Percentiles rank a stretch among this genome's conserved stretches.
Evolutionary conservation across 2,113 vertebrate genomes (phyloP).

Genomic region (Leucosticte australis): DNA sequence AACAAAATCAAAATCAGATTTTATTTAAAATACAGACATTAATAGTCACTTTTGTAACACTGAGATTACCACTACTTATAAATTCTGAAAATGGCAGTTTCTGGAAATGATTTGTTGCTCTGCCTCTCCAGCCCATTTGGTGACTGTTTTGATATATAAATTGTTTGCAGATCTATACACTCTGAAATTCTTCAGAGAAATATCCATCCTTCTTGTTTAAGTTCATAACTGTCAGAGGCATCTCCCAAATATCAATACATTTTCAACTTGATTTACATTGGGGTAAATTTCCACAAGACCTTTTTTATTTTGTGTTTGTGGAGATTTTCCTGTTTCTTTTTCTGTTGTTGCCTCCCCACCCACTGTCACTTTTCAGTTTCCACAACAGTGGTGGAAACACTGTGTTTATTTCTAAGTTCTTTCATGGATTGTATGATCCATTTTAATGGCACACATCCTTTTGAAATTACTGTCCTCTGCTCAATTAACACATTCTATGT

Average conservation of each 20-base stretch:
- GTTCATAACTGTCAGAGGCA: slow-evolving; percentile 7
- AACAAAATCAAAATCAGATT: slow-evolving; percentile 30
- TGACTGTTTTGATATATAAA: slow-evolving; percentile 42
- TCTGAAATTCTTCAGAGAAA: slow-evolving; percentile 12
- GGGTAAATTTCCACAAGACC: background rate
- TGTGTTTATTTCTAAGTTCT: background rate
- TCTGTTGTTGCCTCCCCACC: background rate
- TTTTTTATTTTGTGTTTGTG: background rate
- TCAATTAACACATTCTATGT: background rate
- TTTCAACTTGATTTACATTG: background rate
- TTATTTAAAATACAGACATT: slow-evolving; percentile 26
- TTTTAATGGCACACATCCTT: background rate
- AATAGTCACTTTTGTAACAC: background rate
- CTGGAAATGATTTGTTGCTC: slow-evolving; percentile 50
- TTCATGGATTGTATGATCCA: background rate
- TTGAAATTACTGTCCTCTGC: background rate
- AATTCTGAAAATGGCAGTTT: slow-evolving; percentile 1
- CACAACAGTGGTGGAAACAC: background rate
- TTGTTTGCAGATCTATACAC: slow-evolving; percentile 29
- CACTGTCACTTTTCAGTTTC: background rate
- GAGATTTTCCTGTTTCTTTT: background rate
- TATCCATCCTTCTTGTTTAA: background rate
- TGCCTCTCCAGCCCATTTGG: background rate
- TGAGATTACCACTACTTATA: slow-evolving; percentile 8
- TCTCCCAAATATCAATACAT: slow-evolving; percentile 1